These are phyloP conservation scores for Limenitis camilla DNA, from an alignment of 2,888 invertebrate species.

Conservation along the genomic window DNA sequence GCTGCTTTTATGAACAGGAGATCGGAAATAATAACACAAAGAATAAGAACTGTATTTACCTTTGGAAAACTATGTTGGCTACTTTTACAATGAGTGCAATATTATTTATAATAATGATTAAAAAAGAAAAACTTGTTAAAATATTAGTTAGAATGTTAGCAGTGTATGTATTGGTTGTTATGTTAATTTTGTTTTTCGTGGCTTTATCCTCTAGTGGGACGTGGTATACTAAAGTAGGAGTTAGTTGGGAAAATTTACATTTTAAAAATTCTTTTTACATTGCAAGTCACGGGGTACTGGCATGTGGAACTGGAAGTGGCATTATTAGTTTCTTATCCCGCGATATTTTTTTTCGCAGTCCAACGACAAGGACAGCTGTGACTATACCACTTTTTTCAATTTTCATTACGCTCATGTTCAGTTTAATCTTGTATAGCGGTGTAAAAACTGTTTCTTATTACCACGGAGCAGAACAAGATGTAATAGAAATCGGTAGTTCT, in stretches of 20 bases:
- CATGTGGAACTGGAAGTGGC: constrained; percentile 50
- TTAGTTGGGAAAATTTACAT: constrained; percentile 36
- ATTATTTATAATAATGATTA: constrained; percentile 47
- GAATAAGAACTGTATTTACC: constrained; percentile 32
- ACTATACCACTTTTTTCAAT: constrained; percentile 42
- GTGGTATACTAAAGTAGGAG: constrained; percentile 44
- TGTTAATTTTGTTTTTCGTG: constrained; percentile 47
- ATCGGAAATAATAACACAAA: constrained; percentile 46
- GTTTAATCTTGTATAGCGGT: constrained; percentile 48
- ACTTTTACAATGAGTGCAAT: constrained; percentile 32
- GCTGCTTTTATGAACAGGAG: constrained; percentile 52
- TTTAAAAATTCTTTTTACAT: constrained; percentile 33
- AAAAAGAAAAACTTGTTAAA: constrained; percentile 43
- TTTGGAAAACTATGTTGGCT: constrained; percentile 46
- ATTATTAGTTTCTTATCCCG: constrained; percentile 47
- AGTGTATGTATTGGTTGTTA: constrained; percentile 36
- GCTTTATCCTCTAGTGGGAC: constrained; percentile 51
- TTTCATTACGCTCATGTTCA: constrained; percentile 37
- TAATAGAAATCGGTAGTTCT: constrained; percentile 46
- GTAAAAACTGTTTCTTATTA: constrained; percentile 59
- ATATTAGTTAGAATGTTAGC: constrained; percentile 37
- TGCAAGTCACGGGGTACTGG: constrained; percentile 40
- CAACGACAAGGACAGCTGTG: constrained; percentile 57
- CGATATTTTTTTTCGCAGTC: constrained; percentile 55
- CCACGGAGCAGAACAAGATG: constrained; percentile 56